Evolutionary conservation across 2,888 invertebrate genomes (phyloP).

Genomic region (Druceiella hillmani): DNA sequence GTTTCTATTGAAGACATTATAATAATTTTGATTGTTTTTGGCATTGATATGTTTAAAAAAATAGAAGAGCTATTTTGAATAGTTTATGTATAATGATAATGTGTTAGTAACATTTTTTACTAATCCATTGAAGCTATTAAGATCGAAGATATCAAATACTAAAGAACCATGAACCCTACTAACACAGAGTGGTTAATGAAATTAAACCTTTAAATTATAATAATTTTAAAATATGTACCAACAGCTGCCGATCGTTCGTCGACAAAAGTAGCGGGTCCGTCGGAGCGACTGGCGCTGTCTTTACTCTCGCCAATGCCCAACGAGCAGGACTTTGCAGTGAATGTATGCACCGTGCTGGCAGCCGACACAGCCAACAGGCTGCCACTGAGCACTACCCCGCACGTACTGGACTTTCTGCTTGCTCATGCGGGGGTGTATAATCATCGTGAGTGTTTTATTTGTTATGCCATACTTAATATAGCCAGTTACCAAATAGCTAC

Average conservation of each 20-base stretch:
- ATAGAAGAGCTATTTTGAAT: no score
- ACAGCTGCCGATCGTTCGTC: constrained; percentile 35
- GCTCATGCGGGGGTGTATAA: constrained; percentile 94
- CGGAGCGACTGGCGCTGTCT: constrained; percentile 83
- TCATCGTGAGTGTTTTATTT: constrained; percentile 63
- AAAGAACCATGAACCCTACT: no score
- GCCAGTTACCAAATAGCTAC: not conserved
- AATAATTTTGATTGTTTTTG: no score
- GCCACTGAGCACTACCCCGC: constrained; percentile 78
- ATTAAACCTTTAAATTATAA: no score
- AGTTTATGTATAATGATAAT: no score
- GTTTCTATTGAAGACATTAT: no score
- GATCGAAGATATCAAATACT: no score
- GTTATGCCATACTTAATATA: no score
- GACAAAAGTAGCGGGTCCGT: constrained; percentile 41
- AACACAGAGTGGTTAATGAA: no score
- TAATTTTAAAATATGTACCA: constrained; percentile 19
- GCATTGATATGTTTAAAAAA: no score
- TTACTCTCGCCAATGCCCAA: constrained; percentile 95
- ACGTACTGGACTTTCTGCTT: constrained; percentile 81
- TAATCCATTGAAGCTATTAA: no score
- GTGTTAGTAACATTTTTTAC: no score
- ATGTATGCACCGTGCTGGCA: constrained; percentile 92
- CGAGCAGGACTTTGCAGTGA: constrained; percentile 97
- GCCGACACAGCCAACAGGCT: constrained; percentile 90